These are phyloP conservation scores for cat (Felis catus) DNA, from an alignment of 2,113 vertebrate species.

Conservation along the genomic window F.catus_Fca126_mat1.0 CM031418.1:129965001-129965500, in stretches of 20 bases:
- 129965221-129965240: neutral
- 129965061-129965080: conserved; percentile 16
- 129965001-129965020: neutral
- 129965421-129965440: neutral
- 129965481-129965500: neutral
- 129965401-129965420: neutral
- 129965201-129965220: neutral
- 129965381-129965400: neutral
- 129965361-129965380: neutral
- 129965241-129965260: neutral
- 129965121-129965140: neutral
- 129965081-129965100: conserved; percentile 1
- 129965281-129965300: neutral
- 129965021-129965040: neutral
- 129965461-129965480: neutral
- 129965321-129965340: neutral
- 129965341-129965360: neutral
- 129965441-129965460: neutral
- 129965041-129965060: neutral
- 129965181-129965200: neutral
- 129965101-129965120: conserved; percentile 7
- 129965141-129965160: neutral
- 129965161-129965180: neutral
- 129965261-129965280: neutral
- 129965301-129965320: neutral